phyloP scores from a whole-genome alignment of 2,797 vertebrate genomes.

The Ctenochaetus hawaiiensis region DNA sequence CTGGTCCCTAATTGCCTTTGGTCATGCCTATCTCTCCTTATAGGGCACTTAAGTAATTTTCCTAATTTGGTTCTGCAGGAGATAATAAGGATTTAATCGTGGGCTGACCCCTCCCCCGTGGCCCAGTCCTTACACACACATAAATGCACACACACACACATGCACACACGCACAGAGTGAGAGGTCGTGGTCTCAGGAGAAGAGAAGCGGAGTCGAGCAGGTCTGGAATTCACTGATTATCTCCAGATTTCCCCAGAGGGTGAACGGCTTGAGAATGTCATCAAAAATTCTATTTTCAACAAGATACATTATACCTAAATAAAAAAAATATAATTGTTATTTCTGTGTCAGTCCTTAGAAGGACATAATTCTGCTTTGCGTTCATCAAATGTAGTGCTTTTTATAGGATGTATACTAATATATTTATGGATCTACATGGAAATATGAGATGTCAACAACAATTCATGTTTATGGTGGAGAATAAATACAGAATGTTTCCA shows the following conservation, averaged over 20 bases:
- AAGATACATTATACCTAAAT: conserved; percentile 41
- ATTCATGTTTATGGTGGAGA: background rate
- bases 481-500: background rate
- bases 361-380: conserved; percentile 31
- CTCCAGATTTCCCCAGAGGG: conserved; percentile 77
- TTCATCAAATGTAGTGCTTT: background rate
- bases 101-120: conserved; percentile 40
- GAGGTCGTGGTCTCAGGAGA: conserved; percentile 65
- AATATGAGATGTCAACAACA: background rate
- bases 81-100: conserved; percentile 79
- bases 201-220: conserved; percentile 55
- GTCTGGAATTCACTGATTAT: conserved; percentile 77
- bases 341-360: conserved; percentile 46
- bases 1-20: conserved; percentile 39
- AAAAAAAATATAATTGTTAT: conserved; percentile 50
- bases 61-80: conserved; percentile 74
- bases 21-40: conserved; percentile 53
- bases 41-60: conserved; percentile 72
- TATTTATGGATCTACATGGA: background rate
- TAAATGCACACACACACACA: conserved; percentile 33
- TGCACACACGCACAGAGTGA: conserved; percentile 46
- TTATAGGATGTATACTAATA: background rate
- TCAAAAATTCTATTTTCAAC: conserved; percentile 56
- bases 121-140: conserved; percentile 18
- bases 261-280: conserved; percentile 38